Base-by-base conservation (phyloP, 2,113 vertebrate genomes). In the Eonycteris spelaea region DNA sequence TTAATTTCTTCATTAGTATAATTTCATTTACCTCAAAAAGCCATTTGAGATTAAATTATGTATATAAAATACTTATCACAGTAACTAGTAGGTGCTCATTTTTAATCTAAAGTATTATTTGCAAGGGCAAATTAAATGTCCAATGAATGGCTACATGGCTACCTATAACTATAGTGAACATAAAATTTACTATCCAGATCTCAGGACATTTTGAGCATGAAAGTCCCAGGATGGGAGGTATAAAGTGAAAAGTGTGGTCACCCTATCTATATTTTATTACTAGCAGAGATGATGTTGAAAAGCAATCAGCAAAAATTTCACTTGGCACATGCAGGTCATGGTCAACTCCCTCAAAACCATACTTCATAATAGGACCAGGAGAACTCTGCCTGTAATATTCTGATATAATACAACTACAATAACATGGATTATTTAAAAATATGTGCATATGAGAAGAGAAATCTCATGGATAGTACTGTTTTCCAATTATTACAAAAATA, bases 401-500 rank as follows among this genome's bases (percentile, higher is more conserved):
- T 80, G 40, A 63, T 24, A 30, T 26, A 28, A 86, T 16, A 71
- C 53, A 22, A 35, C 16, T 85, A 70, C 91, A 53, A 93, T 83
- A 40, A 80, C 48, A 33, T 3, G 13, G 16, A 53, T 88, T 19
- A 33, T 59, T 94, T 59, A 38, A 82, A 85, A 43, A 24, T 28
- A 68, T 28, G 5, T 61, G 13, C 48, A 53, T 87, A 82, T 33
- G 45, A 55, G 7, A 82, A 87, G 26, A n/a, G 7, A 67, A 30
- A 75, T 86, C 30, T 86, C 38, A 10, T 33, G 19, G 51, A 35
- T 77, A 13, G 87, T 53, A 73, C 40, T 38, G 21, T 30, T 93
- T 80, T 73, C 61, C 53, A 92, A 86, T 89, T 86, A 86, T 88
- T 91, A 38, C 7, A 53, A 92, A 94, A 82, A 14, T 43, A 63